Evolutionary conservation across 2,888 invertebrate genomes (phyloP).

Genomic region (Allacma fusca): DNA sequence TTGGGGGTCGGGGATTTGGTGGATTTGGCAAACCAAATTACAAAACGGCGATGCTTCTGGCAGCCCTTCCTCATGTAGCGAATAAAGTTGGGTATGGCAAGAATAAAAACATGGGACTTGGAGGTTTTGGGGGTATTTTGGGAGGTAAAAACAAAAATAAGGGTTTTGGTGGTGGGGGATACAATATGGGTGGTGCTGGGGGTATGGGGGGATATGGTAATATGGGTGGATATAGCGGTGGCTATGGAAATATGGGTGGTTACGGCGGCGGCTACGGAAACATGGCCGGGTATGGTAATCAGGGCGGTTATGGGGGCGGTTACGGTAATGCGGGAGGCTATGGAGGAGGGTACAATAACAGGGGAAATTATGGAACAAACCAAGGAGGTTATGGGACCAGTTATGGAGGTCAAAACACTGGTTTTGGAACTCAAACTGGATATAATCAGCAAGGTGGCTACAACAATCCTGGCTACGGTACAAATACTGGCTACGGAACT

Average conservation of each 20-base stretch:
- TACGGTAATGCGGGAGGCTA: neutral
- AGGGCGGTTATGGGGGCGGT: constrained; percentile 30
- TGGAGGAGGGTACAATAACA: too few species aligned
- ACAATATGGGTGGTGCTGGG: too few species aligned
- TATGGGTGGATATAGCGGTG: too few species aligned
- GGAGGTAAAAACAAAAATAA: neutral
- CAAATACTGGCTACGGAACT: constrained; percentile 26
- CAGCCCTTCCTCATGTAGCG: constrained; percentile 55
- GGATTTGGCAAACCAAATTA: constrained; percentile 49
- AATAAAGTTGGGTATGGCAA: constrained; percentile 46
- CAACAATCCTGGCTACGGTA: constrained; percentile 35
- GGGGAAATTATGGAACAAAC: too few species aligned
- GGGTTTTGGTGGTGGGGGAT: neutral
- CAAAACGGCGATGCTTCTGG: constrained; percentile 58
- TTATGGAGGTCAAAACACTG: too few species aligned
- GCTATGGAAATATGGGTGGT: too few species aligned
- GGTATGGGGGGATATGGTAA: too few species aligned
- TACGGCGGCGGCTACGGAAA: neutral
- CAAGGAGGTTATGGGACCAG: too few species aligned
- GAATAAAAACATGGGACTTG: constrained; percentile 29
- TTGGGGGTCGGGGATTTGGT: constrained; percentile 42
- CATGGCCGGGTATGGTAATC: constrained; percentile 20
- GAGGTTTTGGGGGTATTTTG: constrained; percentile 36
- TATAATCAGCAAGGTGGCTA: too few species aligned
- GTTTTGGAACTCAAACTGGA: too few species aligned